A percentile compares a stretch with the other conserved stretches of the same genome.
Evolutionary conservation across 1,140 invertebrate genomes (phyloP).

Genomic region (Drosophila bocqueti): DNA sequence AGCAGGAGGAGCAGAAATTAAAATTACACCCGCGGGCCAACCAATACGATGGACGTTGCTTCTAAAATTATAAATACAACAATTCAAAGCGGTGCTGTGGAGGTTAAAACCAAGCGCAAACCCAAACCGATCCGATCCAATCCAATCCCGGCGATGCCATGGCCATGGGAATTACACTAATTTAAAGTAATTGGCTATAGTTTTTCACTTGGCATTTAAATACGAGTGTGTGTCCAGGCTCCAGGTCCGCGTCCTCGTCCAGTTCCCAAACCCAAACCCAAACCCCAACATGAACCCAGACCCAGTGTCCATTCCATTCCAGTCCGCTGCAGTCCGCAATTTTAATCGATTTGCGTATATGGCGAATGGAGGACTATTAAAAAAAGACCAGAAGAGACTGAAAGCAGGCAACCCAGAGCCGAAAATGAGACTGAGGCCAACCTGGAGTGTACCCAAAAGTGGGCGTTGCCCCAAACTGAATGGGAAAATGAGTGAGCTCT

Average conservation of each 20-base stretch:
- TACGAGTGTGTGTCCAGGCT: constrained; percentile 57
- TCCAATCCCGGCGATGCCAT: constrained; percentile 49
- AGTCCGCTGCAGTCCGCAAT: constrained; percentile 56
- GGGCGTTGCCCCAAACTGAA: constrained; percentile 81
- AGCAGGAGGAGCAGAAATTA: constrained; percentile 67
- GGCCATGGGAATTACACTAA: constrained; percentile 84
- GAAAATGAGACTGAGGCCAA: constrained; percentile 71
- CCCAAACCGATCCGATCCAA: constrained; percentile 48
- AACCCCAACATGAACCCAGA: background rate
- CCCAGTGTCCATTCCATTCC: constrained; percentile 26
- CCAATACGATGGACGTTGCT: constrained; percentile 24
- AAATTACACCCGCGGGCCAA: constrained; percentile 83
- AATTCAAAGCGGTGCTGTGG: constrained; percentile 28
- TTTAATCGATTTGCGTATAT: constrained; percentile 85
- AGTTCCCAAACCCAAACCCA: background rate
- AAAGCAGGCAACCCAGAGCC: constrained; percentile 55
- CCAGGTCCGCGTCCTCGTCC: background rate
- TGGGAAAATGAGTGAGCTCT: constrained; percentile 83
- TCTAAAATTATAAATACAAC: constrained; percentile 77
- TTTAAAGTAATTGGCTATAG: constrained; percentile 84
- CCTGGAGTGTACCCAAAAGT: constrained; percentile 76
- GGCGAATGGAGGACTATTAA: constrained; percentile 82
- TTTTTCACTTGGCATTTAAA: constrained; percentile 84
- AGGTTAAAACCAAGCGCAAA: constrained; percentile 7
- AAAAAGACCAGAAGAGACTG: constrained; percentile 43